Base-by-base conservation (phyloP, 2,797 vertebrate genomes). In the Gambelia wislizenii region DNA sequence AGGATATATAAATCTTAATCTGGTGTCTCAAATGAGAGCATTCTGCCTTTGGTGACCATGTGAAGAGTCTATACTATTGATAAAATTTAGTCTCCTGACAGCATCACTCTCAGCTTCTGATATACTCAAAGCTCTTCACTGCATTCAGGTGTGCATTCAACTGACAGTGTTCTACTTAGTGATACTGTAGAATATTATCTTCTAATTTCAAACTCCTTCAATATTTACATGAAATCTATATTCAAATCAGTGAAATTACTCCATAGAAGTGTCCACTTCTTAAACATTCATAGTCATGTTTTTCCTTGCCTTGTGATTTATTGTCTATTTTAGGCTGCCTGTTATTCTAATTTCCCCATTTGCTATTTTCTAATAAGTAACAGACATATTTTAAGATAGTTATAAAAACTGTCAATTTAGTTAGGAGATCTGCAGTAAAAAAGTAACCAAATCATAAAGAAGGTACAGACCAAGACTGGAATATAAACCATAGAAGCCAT, bases 401-500 rank as follows among this genome's bases (percentile, higher is more conserved):
- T 70, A 33, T 52, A 47, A 64, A 44, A 47, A 22, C 7, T 22
- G 64, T n/a, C 42, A 70, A 13, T 33, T 49, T 54, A 39, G 47
- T 52, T 22, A 70, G 4, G 33, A 84, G 39, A 74, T 74, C 13
- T 39, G 67, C 12, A 14, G 20, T 42, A 16, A 74, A 85, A 74
- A 25, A 30, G 52, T 85, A 30, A 30, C 36, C 36, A 59, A 7
- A 44, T 22, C 9, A 67, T 69, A 33, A 69, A 44, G 22, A 84
- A 54, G 6, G 69, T 52, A 84, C 47, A 72, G 67, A 36, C 33
- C 5, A 2, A 84, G 16, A 49, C 2, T 74, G 87, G 91, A 93
- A 75, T 77, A 91, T 75, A 89, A 88, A 72, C 52, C 84, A 84
- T 88, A 74, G n/a, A 72, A 92, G 47, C 85, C 86, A 91, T 94